Evolutionary conservation across 2,797 vertebrate species (phyloP).

Genomic region (Acridotheres tristis): DNA sequence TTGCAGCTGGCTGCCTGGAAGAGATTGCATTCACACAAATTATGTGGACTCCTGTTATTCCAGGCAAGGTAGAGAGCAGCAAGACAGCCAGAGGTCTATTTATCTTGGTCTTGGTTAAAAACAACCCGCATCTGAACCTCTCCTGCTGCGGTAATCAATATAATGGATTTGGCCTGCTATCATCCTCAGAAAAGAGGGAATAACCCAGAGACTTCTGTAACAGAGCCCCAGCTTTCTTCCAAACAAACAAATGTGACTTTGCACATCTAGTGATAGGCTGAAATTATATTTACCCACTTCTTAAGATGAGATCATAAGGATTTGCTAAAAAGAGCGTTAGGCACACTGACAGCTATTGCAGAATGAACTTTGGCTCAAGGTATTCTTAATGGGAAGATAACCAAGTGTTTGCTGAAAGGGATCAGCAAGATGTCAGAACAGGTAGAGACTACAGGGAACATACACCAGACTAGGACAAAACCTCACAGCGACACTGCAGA

Average conservation of each 20-base stretch:
- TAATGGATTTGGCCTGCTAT: not conserved
- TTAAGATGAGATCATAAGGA: not conserved
- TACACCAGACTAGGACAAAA: not conserved
- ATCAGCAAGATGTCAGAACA: not conserved
- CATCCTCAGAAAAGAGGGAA: not conserved
- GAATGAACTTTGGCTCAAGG: not conserved
- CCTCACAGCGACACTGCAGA: not conserved
- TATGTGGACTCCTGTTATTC: not conserved
- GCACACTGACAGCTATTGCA: not conserved
- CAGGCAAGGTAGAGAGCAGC: not conserved
- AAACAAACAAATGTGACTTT: not conserved
- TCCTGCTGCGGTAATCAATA: not conserved
- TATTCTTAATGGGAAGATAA: not conserved
- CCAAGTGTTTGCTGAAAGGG: not conserved
- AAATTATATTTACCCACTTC: not conserved
- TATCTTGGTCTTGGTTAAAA: not conserved
- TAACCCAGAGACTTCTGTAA: not conserved
- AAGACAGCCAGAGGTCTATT: not conserved
- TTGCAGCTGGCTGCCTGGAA: not conserved
- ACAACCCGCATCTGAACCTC: not conserved
- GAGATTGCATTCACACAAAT: not conserved
- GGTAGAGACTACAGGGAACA: not conserved
- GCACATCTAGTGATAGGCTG: not conserved
- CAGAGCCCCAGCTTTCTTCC: not conserved
- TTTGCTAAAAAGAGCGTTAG: conserved; percentile 2